These are phyloP conservation scores for Parnassius mnemosyne DNA, from an alignment of 2,888 invertebrate genomes.

Conservation along the genomic window DNA sequence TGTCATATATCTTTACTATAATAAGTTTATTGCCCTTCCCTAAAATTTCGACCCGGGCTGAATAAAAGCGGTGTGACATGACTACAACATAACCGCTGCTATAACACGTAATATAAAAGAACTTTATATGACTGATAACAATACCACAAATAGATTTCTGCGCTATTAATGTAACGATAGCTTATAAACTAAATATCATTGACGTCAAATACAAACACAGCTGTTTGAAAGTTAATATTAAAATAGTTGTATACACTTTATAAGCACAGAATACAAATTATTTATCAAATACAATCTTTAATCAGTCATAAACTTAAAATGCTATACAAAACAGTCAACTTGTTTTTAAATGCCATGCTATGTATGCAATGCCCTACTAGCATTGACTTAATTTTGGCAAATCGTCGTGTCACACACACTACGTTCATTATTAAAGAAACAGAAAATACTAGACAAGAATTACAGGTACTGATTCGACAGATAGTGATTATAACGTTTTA, in stretches of 20 bases:
- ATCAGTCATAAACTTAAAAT: no score
- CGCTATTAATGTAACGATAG: slow-evolving; percentile 3
- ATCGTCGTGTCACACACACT: no score
- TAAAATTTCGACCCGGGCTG: slow-evolving; percentile 18
- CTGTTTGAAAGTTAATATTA: slow-evolving; percentile 1
- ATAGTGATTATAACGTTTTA: no score
- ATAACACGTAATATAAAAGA: slow-evolving; percentile 17
- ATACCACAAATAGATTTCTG: slow-evolving; percentile 11
- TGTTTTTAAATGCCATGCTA: no score
- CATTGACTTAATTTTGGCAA: no score
- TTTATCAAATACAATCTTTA: no score
- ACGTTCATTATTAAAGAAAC: no score
- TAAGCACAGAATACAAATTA: neutral
- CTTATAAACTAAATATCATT: slow-evolving; percentile 6
- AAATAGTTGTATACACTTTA: slow-evolving; percentile 2
- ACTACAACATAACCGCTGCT: neutral
- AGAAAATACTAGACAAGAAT: no score
- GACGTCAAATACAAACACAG: slow-evolving; percentile 25
- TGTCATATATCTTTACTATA: slow-evolving; percentile 34
- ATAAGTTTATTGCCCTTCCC: slow-evolving; percentile 57
- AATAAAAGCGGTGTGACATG: neutral
- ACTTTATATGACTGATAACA: slow-evolving; percentile 19
- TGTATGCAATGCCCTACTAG: no score
- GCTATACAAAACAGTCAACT: no score
- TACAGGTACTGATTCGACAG: no score